A percentile compares a stretch with the other conserved stretches of the same genome.
phyloP scores from a whole-genome alignment of 2,113 vertebrate species.

The Agelaius phoeniceus region DNA sequence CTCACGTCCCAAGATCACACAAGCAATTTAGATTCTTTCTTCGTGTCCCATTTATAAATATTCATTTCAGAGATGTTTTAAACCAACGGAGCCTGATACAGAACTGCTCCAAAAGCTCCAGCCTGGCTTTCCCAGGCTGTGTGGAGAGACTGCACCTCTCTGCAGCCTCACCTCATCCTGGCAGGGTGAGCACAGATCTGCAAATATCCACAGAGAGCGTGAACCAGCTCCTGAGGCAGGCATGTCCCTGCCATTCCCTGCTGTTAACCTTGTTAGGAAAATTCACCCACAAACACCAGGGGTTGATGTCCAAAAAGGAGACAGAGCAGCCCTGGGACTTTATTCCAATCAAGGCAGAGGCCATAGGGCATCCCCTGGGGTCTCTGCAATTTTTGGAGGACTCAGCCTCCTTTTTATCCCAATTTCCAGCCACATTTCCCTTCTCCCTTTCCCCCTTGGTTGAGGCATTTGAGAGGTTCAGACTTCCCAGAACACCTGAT shows the following conservation, averaged over 20 bases:
- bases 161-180: neutral
- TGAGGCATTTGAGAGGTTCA: too few species aligned
- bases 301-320: too few species aligned
- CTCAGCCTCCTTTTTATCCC: too few species aligned
- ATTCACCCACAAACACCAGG: too few species aligned
- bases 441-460: too few species aligned
- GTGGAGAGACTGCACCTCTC: neutral
- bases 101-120: neutral
- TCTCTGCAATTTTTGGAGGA: too few species aligned
- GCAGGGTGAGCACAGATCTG: neutral
- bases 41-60: slow-evolving; percentile 22
- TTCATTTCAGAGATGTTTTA: slow-evolving; percentile 47
- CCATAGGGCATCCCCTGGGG: too few species aligned
- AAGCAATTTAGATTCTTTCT: slow-evolving; percentile 16
- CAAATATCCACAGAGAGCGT: neutral
- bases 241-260: neutral
- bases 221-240: neutral
- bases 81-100: slow-evolving; percentile 18
- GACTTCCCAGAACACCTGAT: too few species aligned
- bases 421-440: too few species aligned
- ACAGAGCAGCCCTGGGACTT: too few species aligned
- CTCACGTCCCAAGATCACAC: slow-evolving; percentile 31
- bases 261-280: neutral
- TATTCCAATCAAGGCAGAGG: too few species aligned
- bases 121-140: neutral